Conservation (phyloP, 2,888 invertebrate species). For the Rhamnusium bicolor region DNA sequence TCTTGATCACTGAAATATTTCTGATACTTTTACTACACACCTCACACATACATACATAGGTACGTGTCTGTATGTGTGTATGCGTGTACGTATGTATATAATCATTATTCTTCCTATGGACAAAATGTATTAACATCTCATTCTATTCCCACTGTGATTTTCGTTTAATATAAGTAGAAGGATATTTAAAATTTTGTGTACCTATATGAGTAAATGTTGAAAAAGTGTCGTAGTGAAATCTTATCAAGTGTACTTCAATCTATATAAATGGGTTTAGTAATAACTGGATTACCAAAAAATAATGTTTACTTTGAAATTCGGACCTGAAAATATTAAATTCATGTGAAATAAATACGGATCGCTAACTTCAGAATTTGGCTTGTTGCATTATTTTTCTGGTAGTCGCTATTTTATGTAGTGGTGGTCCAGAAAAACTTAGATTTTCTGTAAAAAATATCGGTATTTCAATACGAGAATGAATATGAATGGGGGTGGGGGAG, state of each 20-base stretch:
- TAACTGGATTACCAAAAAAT: no score
- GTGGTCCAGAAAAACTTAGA: slow-evolving; percentile 3
- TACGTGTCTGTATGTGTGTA: no score
- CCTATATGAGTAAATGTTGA: not conserved
- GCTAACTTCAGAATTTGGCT: not conserved
- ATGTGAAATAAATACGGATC: no score
- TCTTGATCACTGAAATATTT: no score
- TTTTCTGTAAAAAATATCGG: not conserved
- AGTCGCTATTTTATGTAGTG: not conserved
- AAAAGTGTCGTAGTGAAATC: not conserved
- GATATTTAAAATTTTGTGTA: not conserved
- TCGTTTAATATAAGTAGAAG: not conserved
- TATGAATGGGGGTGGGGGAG: no score
- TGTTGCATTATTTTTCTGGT: slow-evolving; percentile 16
- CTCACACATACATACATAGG: no score
- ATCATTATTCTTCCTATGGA: not conserved
- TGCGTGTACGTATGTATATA: no score
- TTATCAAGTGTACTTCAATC: not conserved
- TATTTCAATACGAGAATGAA: no score
- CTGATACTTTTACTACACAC: no score
- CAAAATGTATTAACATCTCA: not conserved
- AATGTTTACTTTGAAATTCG: not conserved
- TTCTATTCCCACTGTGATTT: not conserved
- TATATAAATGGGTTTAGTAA: not conserved
- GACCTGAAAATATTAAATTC: not conserved